These are phyloP conservation scores for Mus pahari DNA, from an alignment of 2,113 vertebrate genomes.

Conservation along the genomic window DNA sequence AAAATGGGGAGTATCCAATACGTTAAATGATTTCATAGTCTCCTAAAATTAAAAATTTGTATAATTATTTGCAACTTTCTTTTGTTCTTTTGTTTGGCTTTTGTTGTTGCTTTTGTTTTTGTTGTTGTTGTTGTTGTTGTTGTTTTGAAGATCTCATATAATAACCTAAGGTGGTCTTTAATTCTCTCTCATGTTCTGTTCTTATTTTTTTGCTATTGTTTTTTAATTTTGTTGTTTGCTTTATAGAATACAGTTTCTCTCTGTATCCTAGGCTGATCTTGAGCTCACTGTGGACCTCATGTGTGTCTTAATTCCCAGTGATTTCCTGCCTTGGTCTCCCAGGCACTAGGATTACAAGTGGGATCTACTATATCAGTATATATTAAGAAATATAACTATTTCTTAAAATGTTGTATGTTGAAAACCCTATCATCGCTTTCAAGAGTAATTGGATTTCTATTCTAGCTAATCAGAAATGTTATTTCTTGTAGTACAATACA, in stretches of 20 bases:
- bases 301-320: not conserved
- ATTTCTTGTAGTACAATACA: slow-evolving; percentile 20
- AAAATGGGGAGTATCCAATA: not conserved
- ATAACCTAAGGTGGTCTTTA: not conserved
- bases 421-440: not conserved
- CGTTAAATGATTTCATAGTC: slow-evolving; percentile 30
- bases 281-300: not conserved
- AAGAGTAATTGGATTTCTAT: not conserved
- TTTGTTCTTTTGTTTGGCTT: not conserved
- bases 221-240: not conserved
- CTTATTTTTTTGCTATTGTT: not conserved
- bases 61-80: slow-evolving; percentile 14
- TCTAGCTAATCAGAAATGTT: slow-evolving; percentile 35
- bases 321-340: not conserved
- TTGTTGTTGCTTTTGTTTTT: not conserved
- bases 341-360: not conserved
- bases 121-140: too few relatives aligned
- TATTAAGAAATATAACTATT: not conserved
- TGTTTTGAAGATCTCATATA: not conserved
- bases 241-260: not conserved
- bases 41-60: slow-evolving; percentile 21
- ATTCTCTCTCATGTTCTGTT: not conserved
- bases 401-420: slow-evolving; percentile 38
- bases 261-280: not conserved
- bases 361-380: not conserved